These are phyloP conservation scores for Frankliniella intonsa DNA, from an alignment of 2,888 invertebrate species.

Conservation along the genomic window DNA sequence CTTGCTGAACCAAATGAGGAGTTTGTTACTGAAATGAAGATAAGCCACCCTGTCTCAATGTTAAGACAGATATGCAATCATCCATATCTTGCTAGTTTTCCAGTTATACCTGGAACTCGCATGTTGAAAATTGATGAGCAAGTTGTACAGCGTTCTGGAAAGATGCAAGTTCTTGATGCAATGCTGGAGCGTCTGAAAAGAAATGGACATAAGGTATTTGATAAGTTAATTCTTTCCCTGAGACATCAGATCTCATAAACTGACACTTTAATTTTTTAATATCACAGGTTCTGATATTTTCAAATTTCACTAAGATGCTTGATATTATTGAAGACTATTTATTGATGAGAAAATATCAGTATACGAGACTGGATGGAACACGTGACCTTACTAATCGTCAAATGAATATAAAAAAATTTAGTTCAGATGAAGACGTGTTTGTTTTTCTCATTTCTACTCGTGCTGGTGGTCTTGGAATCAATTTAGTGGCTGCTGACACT, in stretches of 20 bases:
- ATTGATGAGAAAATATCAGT: conserved; percentile 46
- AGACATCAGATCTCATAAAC: not conserved
- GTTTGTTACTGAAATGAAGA: conserved; percentile 40
- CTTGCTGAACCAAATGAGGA: conserved; percentile 3
- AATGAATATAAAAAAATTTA: conserved; percentile 50
- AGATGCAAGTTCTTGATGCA: conserved; percentile 59
- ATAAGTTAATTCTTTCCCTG: not conserved
- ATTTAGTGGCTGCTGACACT: conserved; percentile 63
- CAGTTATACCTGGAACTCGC: conserved; percentile 46
- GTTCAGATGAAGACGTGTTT: conserved; percentile 49
- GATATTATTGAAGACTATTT: conserved; percentile 63
- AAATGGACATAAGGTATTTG: conserved; percentile 49
- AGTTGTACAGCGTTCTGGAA: conserved; percentile 55
- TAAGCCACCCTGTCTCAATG: conserved; percentile 50
- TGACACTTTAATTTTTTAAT: conserved; percentile 28
- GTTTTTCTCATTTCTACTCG: conserved; percentile 62
- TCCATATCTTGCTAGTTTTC: conserved; percentile 60
- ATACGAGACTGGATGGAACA: conserved; percentile 56
- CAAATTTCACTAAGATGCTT: conserved; percentile 58
- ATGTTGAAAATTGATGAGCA: conserved; percentile 50
- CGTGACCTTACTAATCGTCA: conserved; percentile 48
- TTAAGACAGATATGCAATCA: conserved; percentile 60
- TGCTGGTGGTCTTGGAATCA: conserved; percentile 67
- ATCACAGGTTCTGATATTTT: conserved; percentile 58
- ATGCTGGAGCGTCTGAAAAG: conserved; percentile 55